Percentiles rank a stretch among this genome's conserved stretches.
phyloP scores from a whole-genome alignment of 2,888 invertebrate species.

The Limulus polyphemus region DNA sequence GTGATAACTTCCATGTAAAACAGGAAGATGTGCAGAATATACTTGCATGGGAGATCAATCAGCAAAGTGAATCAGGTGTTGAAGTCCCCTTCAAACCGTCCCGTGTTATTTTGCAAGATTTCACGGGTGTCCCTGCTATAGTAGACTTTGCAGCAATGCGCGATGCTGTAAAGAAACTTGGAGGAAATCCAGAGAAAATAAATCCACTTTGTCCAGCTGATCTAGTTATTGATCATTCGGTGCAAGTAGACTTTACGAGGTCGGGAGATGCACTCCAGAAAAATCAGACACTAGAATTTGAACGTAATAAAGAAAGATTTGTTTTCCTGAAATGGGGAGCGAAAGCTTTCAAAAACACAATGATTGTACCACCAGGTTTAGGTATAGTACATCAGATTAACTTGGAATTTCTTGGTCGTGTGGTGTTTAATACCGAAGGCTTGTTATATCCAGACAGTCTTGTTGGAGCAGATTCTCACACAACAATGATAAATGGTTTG shows the following conservation, averaged over 20 bases:
- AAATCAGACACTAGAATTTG: conserved; percentile 89
- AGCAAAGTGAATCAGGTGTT: conserved; percentile 50
- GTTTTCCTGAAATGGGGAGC: conserved; percentile 98
- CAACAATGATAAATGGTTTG: conserved; percentile 96
- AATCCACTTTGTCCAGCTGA: conserved; percentile 97
- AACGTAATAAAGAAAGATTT: conserved; percentile 88
- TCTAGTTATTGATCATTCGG: conserved; percentile 94
- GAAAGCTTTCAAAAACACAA: conserved; percentile 84
- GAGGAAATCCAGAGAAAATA: conserved; percentile 80
- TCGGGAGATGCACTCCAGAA: conserved; percentile 66
- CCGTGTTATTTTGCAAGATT: conserved; percentile 77
- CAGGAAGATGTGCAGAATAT: conserved; percentile 76
- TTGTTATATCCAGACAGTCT: conserved; percentile 75
- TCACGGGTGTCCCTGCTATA: conserved; percentile 80
- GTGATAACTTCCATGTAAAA: conserved; percentile 84
- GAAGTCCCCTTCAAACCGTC: conserved; percentile 96
- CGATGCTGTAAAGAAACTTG: conserved; percentile 74
- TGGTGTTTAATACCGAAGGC: conserved; percentile 57
- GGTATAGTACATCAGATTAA: conserved; percentile 99
- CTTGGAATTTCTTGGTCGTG: conserved; percentile 79
- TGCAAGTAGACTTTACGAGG: conserved; percentile 83
- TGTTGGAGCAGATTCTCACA: conserved; percentile 97
- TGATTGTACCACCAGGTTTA: conserved; percentile 94
- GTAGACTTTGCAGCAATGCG: conserved; percentile 99
- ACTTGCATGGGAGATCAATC: conserved; percentile 71